A percentile compares a stretch with the other conserved stretches of the same genome.
These are phyloP conservation scores for Crenuchus spilurus DNA, from an alignment of 2,797 vertebrate species.

Conservation along the genomic window DNA sequence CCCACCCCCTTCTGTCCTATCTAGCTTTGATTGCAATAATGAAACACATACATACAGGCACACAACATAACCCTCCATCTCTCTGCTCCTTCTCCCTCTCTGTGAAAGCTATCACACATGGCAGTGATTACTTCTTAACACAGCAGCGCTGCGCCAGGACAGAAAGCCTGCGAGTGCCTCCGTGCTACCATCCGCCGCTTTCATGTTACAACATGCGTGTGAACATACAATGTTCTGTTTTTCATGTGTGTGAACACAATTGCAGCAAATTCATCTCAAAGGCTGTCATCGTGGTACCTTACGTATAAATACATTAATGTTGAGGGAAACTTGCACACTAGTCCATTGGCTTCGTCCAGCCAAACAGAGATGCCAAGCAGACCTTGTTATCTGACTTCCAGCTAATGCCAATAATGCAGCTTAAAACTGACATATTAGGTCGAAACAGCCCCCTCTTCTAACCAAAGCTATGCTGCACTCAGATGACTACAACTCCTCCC, in stretches of 20 bases:
- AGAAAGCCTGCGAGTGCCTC: not conserved
- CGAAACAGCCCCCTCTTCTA: conserved; percentile 39
- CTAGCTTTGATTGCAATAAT: conserved; percentile 27
- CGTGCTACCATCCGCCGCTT: conserved; percentile 7
- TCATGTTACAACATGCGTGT: conserved; percentile 22
- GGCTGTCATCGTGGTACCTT: conserved; percentile 7
- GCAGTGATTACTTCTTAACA: conserved; percentile 26
- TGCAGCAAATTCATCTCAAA: conserved; percentile 20
- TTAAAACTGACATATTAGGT: conserved; percentile 60
- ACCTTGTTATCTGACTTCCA: conserved; percentile 71
- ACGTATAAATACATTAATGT: conserved; percentile 5
- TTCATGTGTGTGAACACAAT: not conserved
- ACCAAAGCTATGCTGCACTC: conserved; percentile 41
- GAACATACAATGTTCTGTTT: not conserved
- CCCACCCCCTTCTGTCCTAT: not conserved
- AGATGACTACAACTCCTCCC: conserved; percentile 63
- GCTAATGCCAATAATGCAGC: conserved; percentile 66
- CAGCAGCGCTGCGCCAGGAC: not conserved
- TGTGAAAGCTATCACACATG: conserved; percentile 31
- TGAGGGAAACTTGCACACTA: conserved; percentile 3
- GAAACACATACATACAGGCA: conserved; percentile 13
- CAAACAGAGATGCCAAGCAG: conserved; percentile 69
- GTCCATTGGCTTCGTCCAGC: conserved; percentile 64
- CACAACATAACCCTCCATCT: not conserved
- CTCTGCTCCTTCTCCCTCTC: conserved; percentile 17